Conservation (phyloP, 2,113 vertebrate species). For the Spheniscus mendiculus region DNA sequence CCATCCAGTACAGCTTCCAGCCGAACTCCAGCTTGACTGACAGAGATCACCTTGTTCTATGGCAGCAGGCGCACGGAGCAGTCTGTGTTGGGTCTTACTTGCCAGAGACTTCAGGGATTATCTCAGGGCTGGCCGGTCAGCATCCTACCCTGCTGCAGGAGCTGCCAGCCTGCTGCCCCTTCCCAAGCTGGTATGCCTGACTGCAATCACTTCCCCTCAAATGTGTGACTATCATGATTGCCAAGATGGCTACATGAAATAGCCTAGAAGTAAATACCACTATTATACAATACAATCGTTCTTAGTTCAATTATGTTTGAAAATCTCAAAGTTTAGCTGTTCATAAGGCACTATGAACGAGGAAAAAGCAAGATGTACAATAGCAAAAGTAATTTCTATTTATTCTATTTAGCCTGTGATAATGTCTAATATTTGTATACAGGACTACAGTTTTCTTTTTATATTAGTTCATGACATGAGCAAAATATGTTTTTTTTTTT, state of each 20-base stretch:
- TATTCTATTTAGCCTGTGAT: not conserved
- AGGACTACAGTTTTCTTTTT: not conserved
- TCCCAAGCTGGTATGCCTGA: not conserved
- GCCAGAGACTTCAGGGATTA: not conserved
- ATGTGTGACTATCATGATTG: not conserved
- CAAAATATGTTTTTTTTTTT: not conserved
- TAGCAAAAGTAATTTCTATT: not conserved
- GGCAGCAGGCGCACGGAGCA: rapidly evolving
- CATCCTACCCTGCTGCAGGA: not conserved
- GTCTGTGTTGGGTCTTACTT: not conserved
- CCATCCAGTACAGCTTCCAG: rapidly evolving
- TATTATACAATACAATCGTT: not conserved
- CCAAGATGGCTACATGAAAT: not conserved
- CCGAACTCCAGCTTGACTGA: not conserved
- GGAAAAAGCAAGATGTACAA: not conserved
- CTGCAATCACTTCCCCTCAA: not conserved
- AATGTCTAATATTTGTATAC: not conserved
- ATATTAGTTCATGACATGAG: not conserved
- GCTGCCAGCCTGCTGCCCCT: not conserved
- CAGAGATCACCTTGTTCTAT: not conserved
- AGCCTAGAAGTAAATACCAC: not conserved
- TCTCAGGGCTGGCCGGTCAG: not conserved
- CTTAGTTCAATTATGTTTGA: not conserved
- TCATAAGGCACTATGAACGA: not conserved
- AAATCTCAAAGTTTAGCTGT: not conserved